phyloP scores from a whole-genome alignment of 2,888 invertebrate genomes.

The Lingula anatina region DNA sequence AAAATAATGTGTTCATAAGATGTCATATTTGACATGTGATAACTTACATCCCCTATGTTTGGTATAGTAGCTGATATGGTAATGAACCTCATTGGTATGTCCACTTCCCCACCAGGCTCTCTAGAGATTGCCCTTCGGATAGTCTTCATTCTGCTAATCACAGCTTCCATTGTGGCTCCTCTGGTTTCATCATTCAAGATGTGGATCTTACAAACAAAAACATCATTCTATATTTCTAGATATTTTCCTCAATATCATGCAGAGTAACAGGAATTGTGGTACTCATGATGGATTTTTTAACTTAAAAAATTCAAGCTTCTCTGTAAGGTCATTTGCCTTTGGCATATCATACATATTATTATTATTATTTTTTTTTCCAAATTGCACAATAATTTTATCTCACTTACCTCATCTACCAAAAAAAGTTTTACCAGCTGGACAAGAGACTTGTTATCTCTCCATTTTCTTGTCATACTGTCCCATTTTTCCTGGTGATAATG shows the following conservation, averaged over 20 bases:
- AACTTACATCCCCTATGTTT: slow-evolving; percentile 65
- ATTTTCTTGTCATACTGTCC: slow-evolving; percentile 73
- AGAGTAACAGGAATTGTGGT: too few relatives aligned
- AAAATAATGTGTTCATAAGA: too few relatives aligned
- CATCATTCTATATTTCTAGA: background rate
- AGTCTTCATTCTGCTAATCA: slow-evolving; percentile 76
- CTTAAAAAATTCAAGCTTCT: too few relatives aligned
- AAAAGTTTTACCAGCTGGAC: slow-evolving; percentile 58
- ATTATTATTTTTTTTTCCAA: too few relatives aligned
- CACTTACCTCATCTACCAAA: slow-evolving; percentile 65
- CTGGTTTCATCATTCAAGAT: slow-evolving; percentile 67
- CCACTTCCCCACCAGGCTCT: slow-evolving; percentile 4
- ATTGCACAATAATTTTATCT: too few relatives aligned
- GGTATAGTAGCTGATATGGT: slow-evolving; percentile 76
- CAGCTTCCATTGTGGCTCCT: slow-evolving; percentile 73
- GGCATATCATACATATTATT: too few relatives aligned
- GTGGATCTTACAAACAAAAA: slow-evolving; percentile 54
- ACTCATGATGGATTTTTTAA: too few relatives aligned
- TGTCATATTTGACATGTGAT: too few relatives aligned
- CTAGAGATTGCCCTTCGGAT: slow-evolving; percentile 55
- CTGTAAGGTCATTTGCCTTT: too few relatives aligned
- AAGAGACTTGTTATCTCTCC: slow-evolving; percentile 64
- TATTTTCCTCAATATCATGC: background rate
- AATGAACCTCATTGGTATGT: slow-evolving; percentile 59
- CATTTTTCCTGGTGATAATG: slow-evolving; percentile 60